Percentiles rank a stretch among this genome's conserved stretches.
Evolutionary conservation across 2,797 vertebrate species (phyloP).

Genomic region (Eleutherodactylus coqui): DNA sequence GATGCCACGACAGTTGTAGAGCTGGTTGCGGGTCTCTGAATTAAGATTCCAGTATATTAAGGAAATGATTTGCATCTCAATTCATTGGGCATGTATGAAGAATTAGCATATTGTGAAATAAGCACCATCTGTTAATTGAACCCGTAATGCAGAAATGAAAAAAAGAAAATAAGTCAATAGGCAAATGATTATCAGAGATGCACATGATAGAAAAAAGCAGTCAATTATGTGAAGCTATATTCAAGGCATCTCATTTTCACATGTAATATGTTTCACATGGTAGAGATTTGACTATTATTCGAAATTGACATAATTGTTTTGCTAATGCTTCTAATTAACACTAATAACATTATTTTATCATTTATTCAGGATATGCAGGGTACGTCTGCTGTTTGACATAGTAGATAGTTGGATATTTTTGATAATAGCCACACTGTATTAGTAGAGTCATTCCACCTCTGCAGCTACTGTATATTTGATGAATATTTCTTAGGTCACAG

Average conservation of each 20-base stretch:
- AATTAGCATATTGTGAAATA: conserved; percentile 47
- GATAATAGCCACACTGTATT: neutral
- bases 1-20: conserved; percentile 43
- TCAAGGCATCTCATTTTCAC: neutral
- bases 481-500: neutral
- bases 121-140: conserved; percentile 51
- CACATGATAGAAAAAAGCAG: neutral
- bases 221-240: neutral
- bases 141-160: neutral
- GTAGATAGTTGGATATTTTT: neutral
- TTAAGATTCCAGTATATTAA: conserved; percentile 12
- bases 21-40: conserved; percentile 27
- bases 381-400: neutral
- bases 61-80: conserved; percentile 51
- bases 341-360: neutral
- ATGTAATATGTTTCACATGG: neutral
- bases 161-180: neutral
- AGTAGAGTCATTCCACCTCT: neutral
- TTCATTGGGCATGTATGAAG: conserved; percentile 23
- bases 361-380: neutral
- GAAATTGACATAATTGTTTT: neutral
- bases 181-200: neutral
- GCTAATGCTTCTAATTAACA: neutral
- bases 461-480: neutral
- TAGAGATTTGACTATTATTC: neutral